A percentile compares a stretch with the other conserved stretches of the same genome.
Conservation (phyloP, 2,113 vertebrate species). For the Sapayoa aenigma region DNA sequence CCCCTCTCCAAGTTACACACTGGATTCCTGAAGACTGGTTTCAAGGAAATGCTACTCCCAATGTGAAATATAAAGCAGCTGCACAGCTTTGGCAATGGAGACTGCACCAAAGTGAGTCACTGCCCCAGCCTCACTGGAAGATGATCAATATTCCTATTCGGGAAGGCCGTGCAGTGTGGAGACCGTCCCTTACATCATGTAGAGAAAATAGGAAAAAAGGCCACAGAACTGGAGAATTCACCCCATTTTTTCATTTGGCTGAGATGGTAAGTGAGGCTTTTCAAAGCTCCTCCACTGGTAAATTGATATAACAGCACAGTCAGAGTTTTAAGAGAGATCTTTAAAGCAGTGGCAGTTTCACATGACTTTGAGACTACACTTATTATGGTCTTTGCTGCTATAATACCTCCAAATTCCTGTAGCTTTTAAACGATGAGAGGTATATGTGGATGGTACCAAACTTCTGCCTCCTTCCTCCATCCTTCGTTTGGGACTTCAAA, state of each 20-base stretch:
- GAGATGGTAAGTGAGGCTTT: neutral
- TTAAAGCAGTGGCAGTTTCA: neutral
- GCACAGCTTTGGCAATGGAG: constrained; percentile 24
- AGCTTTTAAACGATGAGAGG: neutral
- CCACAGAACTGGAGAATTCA: neutral
- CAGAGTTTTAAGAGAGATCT: neutral
- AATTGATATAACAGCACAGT: neutral
- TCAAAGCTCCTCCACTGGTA: neutral
- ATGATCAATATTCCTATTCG: neutral
- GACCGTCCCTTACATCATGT: neutral
- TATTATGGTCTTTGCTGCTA: neutral
- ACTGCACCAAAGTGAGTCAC: neutral
- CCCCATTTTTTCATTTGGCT: neutral
- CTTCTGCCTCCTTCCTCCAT: neutral
- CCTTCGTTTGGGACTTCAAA: neutral
- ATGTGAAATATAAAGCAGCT: constrained; percentile 61
- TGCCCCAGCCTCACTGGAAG: constrained; percentile 29
- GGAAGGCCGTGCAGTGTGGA: neutral
- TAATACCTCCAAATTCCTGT: neutral
- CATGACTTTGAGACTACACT: neutral
- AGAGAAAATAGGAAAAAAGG: neutral
- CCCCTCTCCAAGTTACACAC: neutral
- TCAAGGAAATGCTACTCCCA: constrained; percentile 4
- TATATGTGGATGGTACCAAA: neutral
- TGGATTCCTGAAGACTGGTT: constrained; percentile 15